phyloP scores from a whole-genome alignment of 1,140 invertebrate genomes.

The Eubasilissa regina region DNA sequence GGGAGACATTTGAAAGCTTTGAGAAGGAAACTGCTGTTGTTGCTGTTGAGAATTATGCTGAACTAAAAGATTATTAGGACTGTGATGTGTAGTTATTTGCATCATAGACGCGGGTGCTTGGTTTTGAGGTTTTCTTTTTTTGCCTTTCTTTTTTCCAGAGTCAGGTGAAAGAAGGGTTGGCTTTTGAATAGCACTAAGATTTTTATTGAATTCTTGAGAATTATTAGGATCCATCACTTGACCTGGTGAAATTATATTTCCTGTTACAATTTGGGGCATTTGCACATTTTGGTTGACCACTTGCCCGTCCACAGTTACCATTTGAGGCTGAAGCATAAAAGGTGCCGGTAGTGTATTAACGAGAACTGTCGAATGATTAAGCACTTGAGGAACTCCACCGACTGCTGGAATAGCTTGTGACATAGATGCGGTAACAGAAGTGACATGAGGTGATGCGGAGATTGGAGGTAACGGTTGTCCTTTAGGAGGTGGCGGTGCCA shows the following conservation, averaged over 20 bases:
- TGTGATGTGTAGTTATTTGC: constrained; percentile 79
- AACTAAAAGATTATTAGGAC: constrained; percentile 68
- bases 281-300: constrained; percentile 79
- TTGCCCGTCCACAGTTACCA: constrained; percentile 80
- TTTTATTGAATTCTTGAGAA: constrained; percentile 66
- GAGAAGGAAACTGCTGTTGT: constrained; percentile 76
- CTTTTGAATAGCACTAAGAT: constrained; percentile 71
- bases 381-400: constrained; percentile 65
- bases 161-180: constrained; percentile 80
- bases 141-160: constrained; percentile 79
- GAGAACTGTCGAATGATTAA: constrained; percentile 82
- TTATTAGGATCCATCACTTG: constrained; percentile 69
- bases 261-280: constrained; percentile 78
- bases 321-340: constrained; percentile 84
- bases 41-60: constrained; percentile 71
- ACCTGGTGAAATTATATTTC: constrained; percentile 77
- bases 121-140: constrained; percentile 81
- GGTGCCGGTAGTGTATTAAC: constrained; percentile 87
- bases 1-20: constrained; percentile 77
- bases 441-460: constrained; percentile 78
- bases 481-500: constrained; percentile 78
- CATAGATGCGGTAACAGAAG: constrained; percentile 80
- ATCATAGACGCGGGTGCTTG: constrained; percentile 84
- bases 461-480: constrained; percentile 78
- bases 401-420: constrained; percentile 76